A percentile compares a stretch with the other conserved stretches of the same genome.
phyloP scores from a whole-genome alignment of 2,113 vertebrate species.

The Chiloscyllium plagiosum region DNA sequence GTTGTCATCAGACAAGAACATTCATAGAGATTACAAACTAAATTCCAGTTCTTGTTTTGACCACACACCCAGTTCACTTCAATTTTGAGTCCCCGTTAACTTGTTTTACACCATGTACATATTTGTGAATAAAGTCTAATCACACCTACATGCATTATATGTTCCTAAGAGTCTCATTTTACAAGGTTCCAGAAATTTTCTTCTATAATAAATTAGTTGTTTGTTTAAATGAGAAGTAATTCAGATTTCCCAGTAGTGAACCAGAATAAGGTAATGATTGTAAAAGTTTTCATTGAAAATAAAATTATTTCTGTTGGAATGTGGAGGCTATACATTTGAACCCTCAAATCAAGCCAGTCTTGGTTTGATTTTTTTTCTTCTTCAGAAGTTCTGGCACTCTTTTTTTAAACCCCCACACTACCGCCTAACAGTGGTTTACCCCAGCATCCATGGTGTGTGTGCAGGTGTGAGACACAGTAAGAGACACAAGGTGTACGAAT shows the following conservation, averaged over 20 bases:
- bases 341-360: not conserved
- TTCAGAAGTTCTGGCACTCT: no score
- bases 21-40: not conserved
- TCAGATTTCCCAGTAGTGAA: not conserved
- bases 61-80: not conserved
- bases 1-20: not conserved
- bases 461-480: no score
- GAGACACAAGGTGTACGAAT: no score
- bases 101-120: not conserved
- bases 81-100: no score
- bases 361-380: no score
- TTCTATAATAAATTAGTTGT: not conserved
- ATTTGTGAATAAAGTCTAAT: not conserved
- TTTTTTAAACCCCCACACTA: no score
- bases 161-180: slow-evolving; percentile 3
- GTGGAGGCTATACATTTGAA: not conserved
- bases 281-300: not conserved
- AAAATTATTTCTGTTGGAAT: not conserved
- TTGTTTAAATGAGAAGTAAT: not conserved
- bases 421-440: no score
- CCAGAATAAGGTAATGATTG: not conserved
- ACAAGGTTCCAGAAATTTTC: not conserved
- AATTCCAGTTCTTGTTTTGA: slow-evolving; percentile 12
- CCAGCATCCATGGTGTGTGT: no score
- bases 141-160: not conserved